Evolutionary conservation across 2,888 invertebrate species (phyloP).

Genomic region (Pherbina coryleti): DNA sequence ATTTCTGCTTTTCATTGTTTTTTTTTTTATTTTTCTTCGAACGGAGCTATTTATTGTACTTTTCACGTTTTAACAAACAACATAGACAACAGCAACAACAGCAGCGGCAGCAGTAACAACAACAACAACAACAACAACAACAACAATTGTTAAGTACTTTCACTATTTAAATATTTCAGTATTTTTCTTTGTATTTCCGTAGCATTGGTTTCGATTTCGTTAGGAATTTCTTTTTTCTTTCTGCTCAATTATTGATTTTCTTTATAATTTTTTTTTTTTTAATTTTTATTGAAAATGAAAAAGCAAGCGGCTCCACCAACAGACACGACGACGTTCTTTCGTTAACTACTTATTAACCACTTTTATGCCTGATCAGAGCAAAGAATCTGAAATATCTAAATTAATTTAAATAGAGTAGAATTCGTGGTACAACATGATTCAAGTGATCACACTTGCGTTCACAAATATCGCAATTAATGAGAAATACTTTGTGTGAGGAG

Average conservation of each 20-base stretch:
- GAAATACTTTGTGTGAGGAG: neutral
- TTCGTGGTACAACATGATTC: neutral
- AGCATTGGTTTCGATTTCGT: neutral
- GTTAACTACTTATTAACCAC: neutral
- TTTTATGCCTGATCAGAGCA: neutral
- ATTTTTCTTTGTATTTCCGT: too few species aligned
- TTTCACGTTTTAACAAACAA: too few species aligned
- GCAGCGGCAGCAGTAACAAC: too few species aligned
- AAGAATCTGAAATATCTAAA: constrained; percentile 8
- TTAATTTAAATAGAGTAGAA: constrained; percentile 14
- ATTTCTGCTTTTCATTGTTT: too few species aligned
- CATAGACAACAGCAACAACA: too few species aligned
- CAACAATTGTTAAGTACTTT: constrained; percentile 6
- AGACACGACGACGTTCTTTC: neutral
- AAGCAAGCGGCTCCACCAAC: neutral
- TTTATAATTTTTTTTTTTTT: neutral
- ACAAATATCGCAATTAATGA: constrained; percentile 22
- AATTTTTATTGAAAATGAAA: neutral
- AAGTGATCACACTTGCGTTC: constrained; percentile 1
- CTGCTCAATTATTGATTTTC: neutral
- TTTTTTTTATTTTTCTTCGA: too few species aligned
- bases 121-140: neutral
- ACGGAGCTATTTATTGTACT: too few species aligned
- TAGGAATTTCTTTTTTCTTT: neutral
- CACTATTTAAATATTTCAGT: constrained; percentile 28